These are phyloP conservation scores for Drosophila mauritiana DNA, from an alignment of 1,140 invertebrate genomes.

Conservation along the genomic window DNA sequence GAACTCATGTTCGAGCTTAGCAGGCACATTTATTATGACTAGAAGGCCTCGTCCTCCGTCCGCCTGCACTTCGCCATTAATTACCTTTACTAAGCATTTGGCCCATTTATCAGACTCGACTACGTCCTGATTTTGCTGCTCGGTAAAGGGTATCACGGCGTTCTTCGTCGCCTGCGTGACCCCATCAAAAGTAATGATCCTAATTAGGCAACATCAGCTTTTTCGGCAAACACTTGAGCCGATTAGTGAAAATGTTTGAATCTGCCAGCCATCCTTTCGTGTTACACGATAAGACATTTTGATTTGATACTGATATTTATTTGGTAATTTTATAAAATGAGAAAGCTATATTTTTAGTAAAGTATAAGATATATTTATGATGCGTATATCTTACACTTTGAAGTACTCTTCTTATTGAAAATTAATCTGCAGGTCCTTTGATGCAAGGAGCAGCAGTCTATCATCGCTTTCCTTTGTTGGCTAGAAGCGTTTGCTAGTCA, in stretches of 20 bases:
- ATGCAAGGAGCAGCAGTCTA: too few relatives aligned
- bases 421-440: too few relatives aligned
- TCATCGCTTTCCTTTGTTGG: neutral
- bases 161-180: constrained; percentile 49
- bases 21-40: constrained; percentile 61
- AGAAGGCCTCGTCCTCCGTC: constrained; percentile 16
- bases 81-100: constrained; percentile 55
- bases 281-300: too few relatives aligned
- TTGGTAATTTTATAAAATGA: too few relatives aligned
- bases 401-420: too few relatives aligned
- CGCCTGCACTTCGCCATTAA: constrained; percentile 53
- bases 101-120: constrained; percentile 58
- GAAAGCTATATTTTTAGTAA: too few relatives aligned
- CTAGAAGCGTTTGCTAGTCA: too few relatives aligned
- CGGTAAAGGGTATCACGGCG: neutral
- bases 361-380: too few relatives aligned
- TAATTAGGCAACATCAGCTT: constrained; percentile 71
- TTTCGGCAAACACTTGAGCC: constrained; percentile 67
- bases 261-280: constrained; percentile 6
- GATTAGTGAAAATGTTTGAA: constrained; percentile 60
- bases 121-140: constrained; percentile 5
- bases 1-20: constrained; percentile 44
- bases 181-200: constrained; percentile 77
- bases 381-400: too few relatives aligned
- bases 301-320: too few relatives aligned